Base-by-base conservation (phyloP, 2,888 invertebrate species). In the Xylocampa areola region DNA sequence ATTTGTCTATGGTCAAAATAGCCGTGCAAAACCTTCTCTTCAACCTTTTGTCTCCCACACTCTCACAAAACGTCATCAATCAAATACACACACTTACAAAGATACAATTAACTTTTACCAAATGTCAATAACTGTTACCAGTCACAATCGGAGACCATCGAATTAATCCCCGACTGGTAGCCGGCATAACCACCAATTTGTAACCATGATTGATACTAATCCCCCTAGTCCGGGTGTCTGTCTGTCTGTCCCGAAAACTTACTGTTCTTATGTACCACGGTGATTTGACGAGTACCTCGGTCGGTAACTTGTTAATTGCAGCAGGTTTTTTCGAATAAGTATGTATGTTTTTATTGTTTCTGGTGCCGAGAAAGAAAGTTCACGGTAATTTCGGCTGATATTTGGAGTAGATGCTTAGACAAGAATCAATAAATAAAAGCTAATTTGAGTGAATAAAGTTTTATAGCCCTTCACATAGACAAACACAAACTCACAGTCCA, bases 201-300 rank as follows among this genome's bases (percentile, higher is more conserved):
- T 85, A 85, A 52, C 63, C 69, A 70, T 92, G 92, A 93, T 92
- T 93, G 92, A 93, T 91, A 85, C 77, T 92, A 92, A 93, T 90
- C 92, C 91, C 60, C 69, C 70, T 89, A 87, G 92, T 89, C 91
- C 85, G 76, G 63, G 75, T 80, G 73, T 77, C 81, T 83, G 89
- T 77, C 81, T 83, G 89, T 81, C 86, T 77, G 86, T 81, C 62
- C 68, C 67, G 76, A 80, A 77, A 81, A 79, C 80, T 81, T 71
- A 85, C 87, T 81, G 85, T 82, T 82, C 76, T 68, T 44, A 1
- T 29, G 23, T 37, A 39, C 32, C 48, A 40, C 52, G 35, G 48
- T 17, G 53, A 53, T 61, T 58, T 68, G 71, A 70, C 60, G 47
- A 33, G 25, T 21, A 33, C 49, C 57, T 67, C 58, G 57, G 61